Evolutionary conservation across 2,797 vertebrate species (phyloP).

Genomic region (Enteromius fasciolatus): DNA sequence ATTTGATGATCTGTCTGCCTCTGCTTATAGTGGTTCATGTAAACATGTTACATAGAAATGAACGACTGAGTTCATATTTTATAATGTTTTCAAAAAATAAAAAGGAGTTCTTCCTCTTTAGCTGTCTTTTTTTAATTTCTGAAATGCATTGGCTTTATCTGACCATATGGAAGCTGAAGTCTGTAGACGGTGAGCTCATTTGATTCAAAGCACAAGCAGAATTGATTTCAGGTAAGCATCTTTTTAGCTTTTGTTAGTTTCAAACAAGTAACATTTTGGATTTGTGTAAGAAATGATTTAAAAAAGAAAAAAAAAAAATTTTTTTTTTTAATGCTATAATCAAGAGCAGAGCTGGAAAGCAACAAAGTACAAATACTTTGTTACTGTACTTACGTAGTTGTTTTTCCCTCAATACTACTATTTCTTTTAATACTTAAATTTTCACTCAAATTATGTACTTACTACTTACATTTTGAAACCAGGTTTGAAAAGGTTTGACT

Average conservation of each 20-base stretch:
- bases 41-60: slow-evolving; percentile 15
- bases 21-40: slow-evolving; percentile 28
- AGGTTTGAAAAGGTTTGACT: too few species aligned
- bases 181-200: background rate
- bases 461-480: too few species aligned
- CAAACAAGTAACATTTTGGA: background rate
- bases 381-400: too few species aligned
- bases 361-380: too few species aligned
- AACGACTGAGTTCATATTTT: slow-evolving; percentile 33
- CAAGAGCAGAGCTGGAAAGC: background rate
- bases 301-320: too few species aligned
- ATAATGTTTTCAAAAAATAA: slow-evolving; percentile 47
- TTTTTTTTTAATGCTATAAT: background rate
- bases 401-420: too few species aligned
- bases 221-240: background rate
- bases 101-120: background rate
- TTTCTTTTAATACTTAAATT: too few species aligned
- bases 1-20: slow-evolving; percentile 32
- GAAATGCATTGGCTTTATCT: background rate
- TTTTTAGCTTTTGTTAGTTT: background rate
- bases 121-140: background rate
- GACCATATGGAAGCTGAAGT: background rate
- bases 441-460: too few species aligned
- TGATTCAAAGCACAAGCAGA: background rate
- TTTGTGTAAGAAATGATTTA: background rate